These are phyloP conservation scores for Cerceris ruficornis DNA, from an alignment of 2,888 invertebrate species.

Conservation along the genomic window DNA sequence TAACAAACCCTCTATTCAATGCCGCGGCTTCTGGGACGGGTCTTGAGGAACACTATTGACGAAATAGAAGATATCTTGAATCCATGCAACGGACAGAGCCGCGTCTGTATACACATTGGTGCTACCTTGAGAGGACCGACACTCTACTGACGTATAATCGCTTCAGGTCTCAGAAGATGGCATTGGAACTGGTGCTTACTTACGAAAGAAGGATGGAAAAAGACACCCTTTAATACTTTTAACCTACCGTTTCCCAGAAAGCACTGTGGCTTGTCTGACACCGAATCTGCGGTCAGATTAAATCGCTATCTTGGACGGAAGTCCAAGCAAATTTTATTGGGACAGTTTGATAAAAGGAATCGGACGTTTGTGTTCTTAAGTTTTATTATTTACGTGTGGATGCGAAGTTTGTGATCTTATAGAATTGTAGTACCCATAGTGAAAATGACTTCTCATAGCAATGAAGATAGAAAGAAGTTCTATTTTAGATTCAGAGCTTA, in stretches of 20 bases:
- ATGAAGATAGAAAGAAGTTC: no score
- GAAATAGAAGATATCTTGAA: constrained; percentile 59
- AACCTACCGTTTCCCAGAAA: constrained; percentile 18
- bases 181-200: not conserved
- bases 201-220: constrained; percentile 2
- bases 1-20: constrained; percentile 64
- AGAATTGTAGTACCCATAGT: no score
- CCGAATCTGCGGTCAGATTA: not conserved
- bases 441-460: no score
- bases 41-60: constrained; percentile 56
- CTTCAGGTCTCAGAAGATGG: constrained; percentile 2
- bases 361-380: no score
- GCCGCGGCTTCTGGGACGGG: constrained; percentile 40
- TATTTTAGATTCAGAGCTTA: no score
- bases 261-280: constrained; percentile 33
- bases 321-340: not conserved
- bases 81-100: constrained; percentile 26
- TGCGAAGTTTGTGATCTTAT: no score
- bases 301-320: not conserved
- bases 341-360: no score
- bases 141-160: constrained; percentile 40
- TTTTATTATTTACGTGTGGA: no score
- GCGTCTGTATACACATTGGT: constrained; percentile 30
- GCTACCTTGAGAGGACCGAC: constrained; percentile 10
- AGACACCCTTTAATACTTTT: constrained; percentile 57